These are phyloP conservation scores for Drosophila obscura DNA, from an alignment of 1,140 invertebrate species.

Conservation along the genomic window DNA sequence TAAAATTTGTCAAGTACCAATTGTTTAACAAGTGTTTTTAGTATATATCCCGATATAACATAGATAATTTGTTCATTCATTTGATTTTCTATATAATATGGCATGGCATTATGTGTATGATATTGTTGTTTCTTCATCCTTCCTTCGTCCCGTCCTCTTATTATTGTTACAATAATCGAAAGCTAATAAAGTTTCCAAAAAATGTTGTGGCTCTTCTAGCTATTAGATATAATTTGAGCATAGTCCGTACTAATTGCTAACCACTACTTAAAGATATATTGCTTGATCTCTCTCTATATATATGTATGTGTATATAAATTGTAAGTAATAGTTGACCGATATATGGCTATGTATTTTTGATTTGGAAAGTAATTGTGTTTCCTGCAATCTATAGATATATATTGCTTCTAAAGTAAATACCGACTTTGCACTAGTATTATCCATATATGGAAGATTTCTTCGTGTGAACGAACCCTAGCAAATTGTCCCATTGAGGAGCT, in stretches of 20 bases:
- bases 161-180: conserved; percentile 58
- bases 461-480: conserved; percentile 53
- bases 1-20: conserved; percentile 79
- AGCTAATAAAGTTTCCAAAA: conserved; percentile 57
- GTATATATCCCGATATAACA: conserved; percentile 50
- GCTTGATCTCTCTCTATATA: conserved; percentile 37
- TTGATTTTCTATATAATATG: conserved; percentile 64
- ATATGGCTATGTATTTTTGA: conserved; percentile 25
- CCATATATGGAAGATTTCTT: conserved; percentile 25
- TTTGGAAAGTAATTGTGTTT: conserved; percentile 68
- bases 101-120: conserved; percentile 66
- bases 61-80: conserved; percentile 41
- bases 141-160: conserved; percentile 55
- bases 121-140: conserved; percentile 10
- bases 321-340: conserved; percentile 62
- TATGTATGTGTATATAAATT: conserved; percentile 34
- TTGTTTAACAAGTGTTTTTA: conserved; percentile 75
- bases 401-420: conserved; percentile 77
- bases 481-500: conserved; percentile 82
- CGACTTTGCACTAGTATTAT: conserved; percentile 39
- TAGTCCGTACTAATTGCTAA: conserved; percentile 4
- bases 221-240: conserved; percentile 22
- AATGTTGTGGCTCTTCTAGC: conserved; percentile 41
- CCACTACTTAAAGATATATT: conserved; percentile 44
- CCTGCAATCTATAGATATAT: conserved; percentile 58